Conservation (phyloP, 2,797 vertebrate species). For the Helarctos malayanus region DNA sequence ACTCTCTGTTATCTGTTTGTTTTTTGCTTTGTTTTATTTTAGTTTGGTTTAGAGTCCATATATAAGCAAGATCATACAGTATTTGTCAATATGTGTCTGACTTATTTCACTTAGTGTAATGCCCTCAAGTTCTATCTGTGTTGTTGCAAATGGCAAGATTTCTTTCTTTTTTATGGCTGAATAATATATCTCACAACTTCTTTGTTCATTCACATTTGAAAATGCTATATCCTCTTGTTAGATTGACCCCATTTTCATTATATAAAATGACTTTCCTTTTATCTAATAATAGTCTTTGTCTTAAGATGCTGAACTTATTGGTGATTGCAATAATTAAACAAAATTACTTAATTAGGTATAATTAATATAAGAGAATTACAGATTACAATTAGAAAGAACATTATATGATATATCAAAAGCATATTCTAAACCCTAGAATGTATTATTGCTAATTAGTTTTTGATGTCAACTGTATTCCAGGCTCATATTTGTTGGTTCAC, state of each 20-base stretch:
- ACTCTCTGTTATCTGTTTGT: background rate
- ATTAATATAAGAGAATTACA: background rate
- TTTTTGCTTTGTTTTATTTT: background rate
- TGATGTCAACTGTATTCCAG: background rate
- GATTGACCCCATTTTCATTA: background rate
- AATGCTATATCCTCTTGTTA: background rate
- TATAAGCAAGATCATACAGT: background rate
- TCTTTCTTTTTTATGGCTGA: background rate
- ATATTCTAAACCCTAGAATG: background rate
- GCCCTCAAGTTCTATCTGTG: background rate
- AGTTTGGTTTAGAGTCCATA: background rate
- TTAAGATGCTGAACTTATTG: background rate
- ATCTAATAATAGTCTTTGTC: background rate
- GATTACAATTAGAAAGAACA: background rate
- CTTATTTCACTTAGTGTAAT: background rate
- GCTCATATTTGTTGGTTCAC: background rate
- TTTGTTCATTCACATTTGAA: background rate
- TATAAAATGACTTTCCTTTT: background rate
- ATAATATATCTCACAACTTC: background rate
- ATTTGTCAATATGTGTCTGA: background rate
- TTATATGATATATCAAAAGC: background rate
- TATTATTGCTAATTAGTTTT: background rate
- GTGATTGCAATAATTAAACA: background rate
- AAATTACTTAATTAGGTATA: background rate
- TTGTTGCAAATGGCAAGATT: background rate